Evolutionary conservation across 2,113 vertebrate species (phyloP).

Genomic region (Seriola rivoliana): DNA sequence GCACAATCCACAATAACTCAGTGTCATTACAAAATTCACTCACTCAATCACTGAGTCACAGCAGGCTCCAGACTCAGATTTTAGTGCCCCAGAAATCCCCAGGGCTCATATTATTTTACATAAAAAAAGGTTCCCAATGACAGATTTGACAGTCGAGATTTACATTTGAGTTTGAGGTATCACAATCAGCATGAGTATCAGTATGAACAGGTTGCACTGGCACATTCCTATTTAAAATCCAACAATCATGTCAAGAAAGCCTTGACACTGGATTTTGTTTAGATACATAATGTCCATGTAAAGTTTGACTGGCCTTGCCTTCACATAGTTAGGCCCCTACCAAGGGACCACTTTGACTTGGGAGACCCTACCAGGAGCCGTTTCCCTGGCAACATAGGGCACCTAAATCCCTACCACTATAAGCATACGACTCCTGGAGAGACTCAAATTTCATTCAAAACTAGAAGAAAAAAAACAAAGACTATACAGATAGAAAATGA

Average conservation of each 20-base stretch:
- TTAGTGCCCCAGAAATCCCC: background rate
- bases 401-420: background rate
- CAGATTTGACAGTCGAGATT: no score
- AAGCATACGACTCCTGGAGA: background rate
- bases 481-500: background rate
- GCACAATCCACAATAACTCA: background rate
- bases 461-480: no score
- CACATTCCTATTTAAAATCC: no score
- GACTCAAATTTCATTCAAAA: constrained; percentile 4
- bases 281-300: background rate
- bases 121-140: no score
- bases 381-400: constrained; percentile 12
- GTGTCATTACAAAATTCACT: background rate
- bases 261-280: no score
- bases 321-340: background rate
- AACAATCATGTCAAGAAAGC: background rate
- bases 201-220: no score
- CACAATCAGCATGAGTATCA: background rate
- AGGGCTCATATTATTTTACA: no score
- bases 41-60: background rate
- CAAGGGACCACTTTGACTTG: background rate
- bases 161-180: background rate
- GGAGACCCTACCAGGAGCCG: background rate
- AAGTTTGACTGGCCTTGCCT: background rate
- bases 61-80: background rate